A percentile compares a stretch with the other conserved stretches of the same genome.
These are phyloP conservation scores for Buphagus erythrorhynchus DNA, from an alignment of 2,797 vertebrate genomes.

Conservation along the genomic window DNA sequence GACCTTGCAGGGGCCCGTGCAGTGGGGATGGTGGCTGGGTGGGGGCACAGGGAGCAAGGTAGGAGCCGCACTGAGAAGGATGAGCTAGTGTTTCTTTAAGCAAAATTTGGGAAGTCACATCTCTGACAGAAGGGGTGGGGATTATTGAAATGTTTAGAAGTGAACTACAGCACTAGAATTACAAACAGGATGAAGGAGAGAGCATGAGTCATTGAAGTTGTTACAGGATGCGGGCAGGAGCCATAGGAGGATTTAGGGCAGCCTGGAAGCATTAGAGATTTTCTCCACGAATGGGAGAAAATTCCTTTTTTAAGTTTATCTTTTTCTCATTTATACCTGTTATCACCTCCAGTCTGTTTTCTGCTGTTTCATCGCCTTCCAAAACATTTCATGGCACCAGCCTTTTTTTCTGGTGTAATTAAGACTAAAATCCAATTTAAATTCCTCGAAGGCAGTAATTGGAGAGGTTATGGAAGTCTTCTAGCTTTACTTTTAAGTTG, in stretches of 20 bases:
- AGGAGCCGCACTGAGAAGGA: background rate
- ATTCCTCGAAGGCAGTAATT: background rate
- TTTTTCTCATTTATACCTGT: background rate
- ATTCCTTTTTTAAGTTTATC: background rate
- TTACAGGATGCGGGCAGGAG: background rate
- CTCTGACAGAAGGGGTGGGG: background rate
- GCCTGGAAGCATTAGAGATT: background rate
- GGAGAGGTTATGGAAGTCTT: background rate
- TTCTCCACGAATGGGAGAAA: background rate
- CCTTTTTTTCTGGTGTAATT: background rate
- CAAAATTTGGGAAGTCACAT: background rate
- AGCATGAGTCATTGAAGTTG: background rate
- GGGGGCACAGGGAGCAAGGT: background rate
- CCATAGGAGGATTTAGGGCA: background rate
- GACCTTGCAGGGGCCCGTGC: fast-evolving
- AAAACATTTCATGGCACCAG: background rate
- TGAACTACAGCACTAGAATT: background rate
- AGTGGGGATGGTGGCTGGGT: background rate
- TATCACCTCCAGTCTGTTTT: background rate
- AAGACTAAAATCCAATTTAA: background rate
- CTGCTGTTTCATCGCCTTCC: background rate
- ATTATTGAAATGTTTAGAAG: background rate
- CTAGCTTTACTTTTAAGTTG: background rate
- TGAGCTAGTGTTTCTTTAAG: background rate
- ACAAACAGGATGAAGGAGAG: background rate